Base-by-base conservation (phyloP, 2,113 vertebrate genomes). In the Equus przewalskii region DNA sequence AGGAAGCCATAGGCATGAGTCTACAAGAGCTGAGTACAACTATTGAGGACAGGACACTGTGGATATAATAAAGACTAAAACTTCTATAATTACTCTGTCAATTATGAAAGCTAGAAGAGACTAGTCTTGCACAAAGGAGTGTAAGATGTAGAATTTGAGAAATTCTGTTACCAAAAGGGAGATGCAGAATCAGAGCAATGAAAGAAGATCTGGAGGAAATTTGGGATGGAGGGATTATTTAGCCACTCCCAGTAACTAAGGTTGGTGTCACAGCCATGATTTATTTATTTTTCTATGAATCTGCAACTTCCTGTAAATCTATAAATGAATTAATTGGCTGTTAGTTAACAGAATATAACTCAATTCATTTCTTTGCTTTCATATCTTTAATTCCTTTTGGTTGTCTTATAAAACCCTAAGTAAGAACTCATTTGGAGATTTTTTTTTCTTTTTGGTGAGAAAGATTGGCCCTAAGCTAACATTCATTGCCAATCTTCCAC, bases 141-240 rank as follows among this genome's bases (percentile, higher is more conserved):
- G 7, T 51, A 49, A 88, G 58, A 92, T 67, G 22, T 88, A 67
- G 33, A 58, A 82, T 65, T 19, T 89, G 84, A 88, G 41, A 62
- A 92, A 36, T 49, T 9, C 10, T 58, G 9, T 80, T 60, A 69
- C 72, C 62, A 85, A 91, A 91, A 85, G 33, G 44, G 19, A 85
- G 41, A 91, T 85, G 72, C 13, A 91, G 72, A 85, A 51, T 85
- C 30, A 54, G 46, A 15, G 5, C 21, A 46, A 67, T 33, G 49
- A 75, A 96, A 73, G 36, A 92, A 83, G 82, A 96, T 76, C 19
- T 24, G 21, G 76, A 75, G 78, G 33, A 49, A 92, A 67, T 87
- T 67, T 96, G 69, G 49, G 49, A 12, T 33, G 21, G 41, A 92
- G 49, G 18, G 36, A 36, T 15, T 46, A 51, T 41, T 82, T 36